Evolutionary conservation across 2,797 vertebrate species (phyloP), one percentile per base, ranked within the genome.

Genomic region (Ctenopoma multispine): DNA sequence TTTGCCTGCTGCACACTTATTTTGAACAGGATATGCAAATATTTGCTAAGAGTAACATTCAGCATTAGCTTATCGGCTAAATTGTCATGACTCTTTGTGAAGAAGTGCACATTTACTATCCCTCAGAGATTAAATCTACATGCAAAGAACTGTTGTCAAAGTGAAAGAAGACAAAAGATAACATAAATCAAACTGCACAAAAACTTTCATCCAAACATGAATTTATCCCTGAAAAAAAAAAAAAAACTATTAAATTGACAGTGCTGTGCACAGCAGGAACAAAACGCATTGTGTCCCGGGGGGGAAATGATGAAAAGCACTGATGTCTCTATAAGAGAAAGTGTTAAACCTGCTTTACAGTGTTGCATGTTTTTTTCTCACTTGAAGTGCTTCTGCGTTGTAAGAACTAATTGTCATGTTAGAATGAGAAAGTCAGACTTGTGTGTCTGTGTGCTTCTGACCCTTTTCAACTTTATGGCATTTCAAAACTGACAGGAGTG

Each of bases 321-420:
- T 80, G 67, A 80, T 81, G 83, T 84, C 82, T 88, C 82, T 65
- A 80, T 87, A 88, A 85, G 79, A 75, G 80, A 89, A 89, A 91
- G 92, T 90, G 89, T 90, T 91, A 90, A 92, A 90, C 79, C 89
- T 92, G 88, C 90, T 94, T 91, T 88, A 93, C 80, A 89, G 87
- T 70, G 84, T 72, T 86, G 74, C 84, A 86, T 81, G 71, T 40
- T 81, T 77, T 86, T 80, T 77, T 5, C 56, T 79, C 46, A 5
- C 63, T 78, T 72, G 38, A 90, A 86, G 78, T 80, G 77, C 58
- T 88, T 86, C 80, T 85, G 78, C 88, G 84, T 87, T 92, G 78
- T 89, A 90, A 81, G 74, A 90, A 84, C 82, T 92, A 93, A 93
- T 93, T 93, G 90, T 87, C 58, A 77, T 49, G 74, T 87, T 83